These are phyloP conservation scores for Ancistrus triradiatus DNA, from an alignment of 2,113 vertebrate genomes.

Conservation along the genomic window DNA sequence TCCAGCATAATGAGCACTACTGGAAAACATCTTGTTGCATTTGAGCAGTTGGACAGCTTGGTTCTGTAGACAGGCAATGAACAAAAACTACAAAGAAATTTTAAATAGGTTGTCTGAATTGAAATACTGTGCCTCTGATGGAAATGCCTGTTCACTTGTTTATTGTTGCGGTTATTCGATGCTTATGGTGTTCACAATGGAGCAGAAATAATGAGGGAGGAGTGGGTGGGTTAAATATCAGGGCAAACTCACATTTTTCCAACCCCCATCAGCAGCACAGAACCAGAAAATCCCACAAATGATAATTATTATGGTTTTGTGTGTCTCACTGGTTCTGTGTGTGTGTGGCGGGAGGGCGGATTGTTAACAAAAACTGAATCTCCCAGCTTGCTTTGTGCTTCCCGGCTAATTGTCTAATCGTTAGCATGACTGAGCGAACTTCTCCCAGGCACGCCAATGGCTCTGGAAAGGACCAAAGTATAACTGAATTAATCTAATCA, in stretches of 20 bases:
- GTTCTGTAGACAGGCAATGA: slow-evolving; percentile 11
- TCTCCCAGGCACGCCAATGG: slow-evolving; percentile 64
- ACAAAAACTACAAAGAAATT: slow-evolving; percentile 32
- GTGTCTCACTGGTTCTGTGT: slow-evolving; percentile 29
- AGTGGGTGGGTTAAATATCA: slow-evolving; percentile 42
- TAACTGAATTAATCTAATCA: slow-evolving; percentile 72
- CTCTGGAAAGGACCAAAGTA: slow-evolving; percentile 59
- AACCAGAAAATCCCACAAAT: slow-evolving; percentile 41
- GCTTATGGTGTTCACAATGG: slow-evolving; percentile 29
- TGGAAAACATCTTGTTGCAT: slow-evolving; percentile 34
- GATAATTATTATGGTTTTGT: slow-evolving; percentile 39
- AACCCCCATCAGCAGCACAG: slow-evolving; percentile 36
- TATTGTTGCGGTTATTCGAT: slow-evolving; percentile 36
- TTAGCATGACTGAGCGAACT: slow-evolving; percentile 66
- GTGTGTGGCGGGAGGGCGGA: slow-evolving; percentile 34
- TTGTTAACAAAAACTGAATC: slow-evolving; percentile 37
- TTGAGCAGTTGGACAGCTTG: slow-evolving; percentile 22
- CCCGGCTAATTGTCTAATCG: slow-evolving; percentile 63
- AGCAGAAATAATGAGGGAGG: slow-evolving; percentile 39
- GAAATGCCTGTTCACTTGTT: slow-evolving; percentile 29
- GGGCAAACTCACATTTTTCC: slow-evolving; percentile 34
- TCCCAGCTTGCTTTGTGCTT: slow-evolving; percentile 50
- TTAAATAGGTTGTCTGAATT: slow-evolving; percentile 28
- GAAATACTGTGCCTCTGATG: slow-evolving; percentile 17
- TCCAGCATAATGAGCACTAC: slow-evolving; percentile 22